Conservation (phyloP, 2,888 invertebrate genomes). For the Philereme transversata region DNA sequence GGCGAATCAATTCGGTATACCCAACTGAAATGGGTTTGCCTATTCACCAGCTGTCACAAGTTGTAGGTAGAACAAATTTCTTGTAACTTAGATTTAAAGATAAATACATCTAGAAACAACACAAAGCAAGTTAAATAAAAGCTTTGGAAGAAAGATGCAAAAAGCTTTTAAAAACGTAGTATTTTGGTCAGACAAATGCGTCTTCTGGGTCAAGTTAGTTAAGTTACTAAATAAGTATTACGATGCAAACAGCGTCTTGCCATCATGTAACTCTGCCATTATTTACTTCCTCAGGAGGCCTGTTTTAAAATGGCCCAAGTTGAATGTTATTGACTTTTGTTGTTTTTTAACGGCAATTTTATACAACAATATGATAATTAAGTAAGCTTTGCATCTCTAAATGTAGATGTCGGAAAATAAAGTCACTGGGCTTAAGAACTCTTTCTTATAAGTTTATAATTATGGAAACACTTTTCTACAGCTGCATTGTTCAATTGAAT, state of each 20-base stretch:
- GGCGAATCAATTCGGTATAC: too few relatives aligned
- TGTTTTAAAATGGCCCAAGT: slow-evolving; percentile 69
- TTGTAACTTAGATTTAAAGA: too few relatives aligned
- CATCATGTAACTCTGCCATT: slow-evolving; percentile 39
- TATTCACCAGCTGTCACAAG: too few relatives aligned
- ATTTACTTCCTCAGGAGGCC: slow-evolving; percentile 58
- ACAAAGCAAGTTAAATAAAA: too few relatives aligned
- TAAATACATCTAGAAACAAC: too few relatives aligned
- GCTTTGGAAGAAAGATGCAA: too few relatives aligned
- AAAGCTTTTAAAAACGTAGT: too few relatives aligned
- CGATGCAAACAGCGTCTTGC: slow-evolving; percentile 15
- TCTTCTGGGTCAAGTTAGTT: slow-evolving; percentile 15
- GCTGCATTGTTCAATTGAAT: not conserved
- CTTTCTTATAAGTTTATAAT: slow-evolving; percentile 25
- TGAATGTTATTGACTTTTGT: slow-evolving; percentile 73
- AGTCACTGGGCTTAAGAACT: slow-evolving; percentile 26
- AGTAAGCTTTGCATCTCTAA: slow-evolving; percentile 53
- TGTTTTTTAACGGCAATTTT: slow-evolving; percentile 77
- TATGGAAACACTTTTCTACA: slow-evolving; percentile 13
- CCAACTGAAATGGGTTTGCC: too few relatives aligned
- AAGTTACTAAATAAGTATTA: slow-evolving; percentile 5
- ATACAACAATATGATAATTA: slow-evolving; percentile 80
- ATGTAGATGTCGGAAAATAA: slow-evolving; percentile 44
- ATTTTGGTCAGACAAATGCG: too few relatives aligned
- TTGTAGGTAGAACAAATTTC: too few relatives aligned